Evolutionary conservation across 23 tunicate species (phyloP).

Genomic region (Trididemnum miniatum): DNA sequence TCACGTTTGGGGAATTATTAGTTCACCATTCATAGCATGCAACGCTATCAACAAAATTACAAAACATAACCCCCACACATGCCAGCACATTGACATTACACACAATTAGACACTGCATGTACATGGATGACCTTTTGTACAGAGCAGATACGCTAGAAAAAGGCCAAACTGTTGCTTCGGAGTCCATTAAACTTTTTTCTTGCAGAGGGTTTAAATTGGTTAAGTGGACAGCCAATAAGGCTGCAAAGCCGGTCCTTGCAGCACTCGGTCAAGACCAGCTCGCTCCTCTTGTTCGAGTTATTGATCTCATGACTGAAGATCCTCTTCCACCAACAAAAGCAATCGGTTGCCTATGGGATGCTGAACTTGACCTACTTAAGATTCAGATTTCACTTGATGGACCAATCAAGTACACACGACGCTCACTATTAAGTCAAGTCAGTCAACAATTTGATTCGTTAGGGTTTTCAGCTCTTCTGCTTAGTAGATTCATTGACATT

Average conservation of each 20-base stretch:
- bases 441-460: neutral
- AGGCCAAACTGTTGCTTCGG: neutral
- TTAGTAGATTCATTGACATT: too few species aligned
- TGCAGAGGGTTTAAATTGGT: conserved; percentile 7
- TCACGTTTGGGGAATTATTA: conserved; percentile 6
- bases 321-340: neutral
- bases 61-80: neutral
- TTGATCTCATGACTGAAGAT: neutral
- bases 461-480: neutral
- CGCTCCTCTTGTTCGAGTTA: neutral
- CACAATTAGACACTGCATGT: neutral
- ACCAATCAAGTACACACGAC: neutral
- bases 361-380: neutral
- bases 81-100: neutral
- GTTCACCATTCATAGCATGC: conserved; percentile 1
- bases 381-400: neutral
- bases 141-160: neutral
- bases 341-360: conserved; percentile 5
- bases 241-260: neutral
- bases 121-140: conserved; percentile 9
- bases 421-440: neutral
- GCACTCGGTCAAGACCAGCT: neutral
- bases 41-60: neutral
- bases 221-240: conserved; percentile 7
- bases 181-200: neutral